A percentile compares a stretch with the other conserved stretches of the same genome.
phyloP scores from a whole-genome alignment of 2,797 vertebrate species.

The Crenichthys baileyi region DNA sequence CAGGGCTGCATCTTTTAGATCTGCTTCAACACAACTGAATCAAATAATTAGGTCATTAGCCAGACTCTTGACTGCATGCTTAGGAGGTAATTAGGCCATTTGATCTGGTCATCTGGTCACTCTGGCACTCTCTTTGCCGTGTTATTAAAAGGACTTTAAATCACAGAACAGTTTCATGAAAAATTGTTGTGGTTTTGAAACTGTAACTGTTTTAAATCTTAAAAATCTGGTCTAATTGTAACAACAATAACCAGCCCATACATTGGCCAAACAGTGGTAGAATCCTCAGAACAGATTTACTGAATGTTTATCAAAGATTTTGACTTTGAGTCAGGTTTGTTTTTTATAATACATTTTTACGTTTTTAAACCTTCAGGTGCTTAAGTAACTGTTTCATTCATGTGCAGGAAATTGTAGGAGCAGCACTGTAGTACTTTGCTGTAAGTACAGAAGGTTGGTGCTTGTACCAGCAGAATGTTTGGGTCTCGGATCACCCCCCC shows the following conservation, averaged over 20 bases:
- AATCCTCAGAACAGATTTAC: not conserved
- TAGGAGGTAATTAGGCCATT: not conserved
- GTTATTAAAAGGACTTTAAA: not conserved
- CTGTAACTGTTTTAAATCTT: not conserved
- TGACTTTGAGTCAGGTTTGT: not conserved
- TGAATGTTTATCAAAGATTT: not conserved
- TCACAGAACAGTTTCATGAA: not conserved
- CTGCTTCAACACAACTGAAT: not conserved
- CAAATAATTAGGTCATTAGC: not conserved
- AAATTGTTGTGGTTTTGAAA: not conserved
- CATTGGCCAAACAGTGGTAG: not conserved
- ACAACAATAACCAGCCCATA: not conserved
- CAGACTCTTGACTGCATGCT: not conserved
- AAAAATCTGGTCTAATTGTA: not conserved
- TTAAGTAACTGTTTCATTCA: constrained; percentile 47
- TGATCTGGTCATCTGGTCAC: not conserved
- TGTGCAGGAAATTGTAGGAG: constrained; percentile 55
- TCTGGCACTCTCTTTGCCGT: too few species aligned
- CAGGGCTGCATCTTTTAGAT: not conserved
- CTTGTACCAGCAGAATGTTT: constrained; percentile 62
- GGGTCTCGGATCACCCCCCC: constrained; percentile 54
- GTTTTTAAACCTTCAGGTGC: constrained; percentile 39
- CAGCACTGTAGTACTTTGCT: too few species aligned
- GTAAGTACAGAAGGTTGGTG: constrained; percentile 52
- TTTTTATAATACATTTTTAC: too few species aligned